A percentile compares a stretch with the other conserved stretches of the same genome.
These are phyloP conservation scores for Chitala chitala DNA, from an alignment of 2,113 vertebrate genomes.

Conservation along the genomic window DNA sequence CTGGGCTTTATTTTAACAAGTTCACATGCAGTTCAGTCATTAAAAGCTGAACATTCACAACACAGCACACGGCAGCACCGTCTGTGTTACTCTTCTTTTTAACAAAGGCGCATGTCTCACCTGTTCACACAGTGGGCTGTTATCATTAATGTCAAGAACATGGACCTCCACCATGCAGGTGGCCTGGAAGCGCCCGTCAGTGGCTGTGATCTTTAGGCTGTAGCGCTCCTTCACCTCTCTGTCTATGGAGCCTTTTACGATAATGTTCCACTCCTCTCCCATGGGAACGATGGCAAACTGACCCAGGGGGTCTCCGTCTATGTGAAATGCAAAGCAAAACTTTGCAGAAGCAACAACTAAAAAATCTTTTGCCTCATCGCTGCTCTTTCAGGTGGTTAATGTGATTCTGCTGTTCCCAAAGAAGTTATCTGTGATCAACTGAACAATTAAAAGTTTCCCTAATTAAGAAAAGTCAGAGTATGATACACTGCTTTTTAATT, in stretches of 20 bases:
- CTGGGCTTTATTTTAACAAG: neutral
- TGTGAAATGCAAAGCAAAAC: neutral
- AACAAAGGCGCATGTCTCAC: slow-evolving; percentile 50
- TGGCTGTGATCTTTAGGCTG: slow-evolving; percentile 75
- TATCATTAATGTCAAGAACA: slow-evolving; percentile 91
- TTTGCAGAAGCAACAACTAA: neutral
- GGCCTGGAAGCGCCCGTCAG: slow-evolving; percentile 86
- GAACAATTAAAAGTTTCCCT: neutral
- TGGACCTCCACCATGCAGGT: slow-evolving; percentile 74
- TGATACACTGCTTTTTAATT: no score
- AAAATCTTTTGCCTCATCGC: neutral
- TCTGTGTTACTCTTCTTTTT: neutral
- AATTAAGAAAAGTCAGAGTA: neutral
- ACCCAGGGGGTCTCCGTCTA: slow-evolving; percentile 83
- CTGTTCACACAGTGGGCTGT: slow-evolving; percentile 87
- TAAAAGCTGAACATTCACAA: neutral
- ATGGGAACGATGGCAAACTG: slow-evolving; percentile 76
- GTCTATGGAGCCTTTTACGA: slow-evolving; percentile 76
- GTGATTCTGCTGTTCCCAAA: neutral
- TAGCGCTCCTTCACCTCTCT: slow-evolving; percentile 79
- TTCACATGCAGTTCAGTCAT: neutral
- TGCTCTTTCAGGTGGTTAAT: neutral
- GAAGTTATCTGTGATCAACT: neutral
- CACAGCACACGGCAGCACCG: neutral
- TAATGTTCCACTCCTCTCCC: slow-evolving; percentile 78